Evolutionary conservation across 53 echinoderm and acorn worm species (phyloP).

Genomic region (Zoroaster sp.): DNA sequence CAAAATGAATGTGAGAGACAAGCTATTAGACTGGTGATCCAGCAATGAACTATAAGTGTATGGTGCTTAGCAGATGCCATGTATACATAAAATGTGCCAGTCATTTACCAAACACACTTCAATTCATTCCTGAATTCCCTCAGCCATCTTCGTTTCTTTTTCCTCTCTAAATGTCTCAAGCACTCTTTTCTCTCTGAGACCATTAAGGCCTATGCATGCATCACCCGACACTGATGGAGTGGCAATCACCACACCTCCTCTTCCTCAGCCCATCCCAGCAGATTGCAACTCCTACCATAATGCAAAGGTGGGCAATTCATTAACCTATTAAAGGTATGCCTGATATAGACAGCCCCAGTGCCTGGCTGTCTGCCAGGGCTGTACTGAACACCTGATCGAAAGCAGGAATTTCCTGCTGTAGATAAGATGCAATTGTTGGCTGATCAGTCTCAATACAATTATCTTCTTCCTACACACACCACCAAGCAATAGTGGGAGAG

Average conservation of each 20-base stretch:
- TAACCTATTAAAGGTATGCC: background rate
- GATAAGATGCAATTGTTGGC: background rate
- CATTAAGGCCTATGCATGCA: background rate
- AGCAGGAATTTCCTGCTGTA: conserved; percentile 17
- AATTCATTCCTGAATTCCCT: background rate
- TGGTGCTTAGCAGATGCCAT: background rate
- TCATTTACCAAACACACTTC: background rate
- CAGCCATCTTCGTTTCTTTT: background rate
- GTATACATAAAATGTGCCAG: background rate
- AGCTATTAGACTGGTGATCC: background rate
- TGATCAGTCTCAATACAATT: conserved; percentile 3
- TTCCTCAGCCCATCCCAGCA: background rate
- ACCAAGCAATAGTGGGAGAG: background rate
- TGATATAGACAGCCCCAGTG: background rate
- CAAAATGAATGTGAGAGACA: no score
- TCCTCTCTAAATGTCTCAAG: background rate
- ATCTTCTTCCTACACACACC: conserved; percentile 14
- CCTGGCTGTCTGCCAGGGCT: background rate
- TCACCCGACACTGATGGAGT: background rate
- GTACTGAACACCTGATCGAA: background rate
- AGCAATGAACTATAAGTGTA: background rate
- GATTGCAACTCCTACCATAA: background rate
- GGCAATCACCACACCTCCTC: background rate
- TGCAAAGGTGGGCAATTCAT: background rate
- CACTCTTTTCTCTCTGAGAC: background rate